Percentiles rank a stretch among this genome's conserved stretches.
Conservation (phyloP, 2,797 vertebrate genomes). For the Liasis olivaceus region DNA sequence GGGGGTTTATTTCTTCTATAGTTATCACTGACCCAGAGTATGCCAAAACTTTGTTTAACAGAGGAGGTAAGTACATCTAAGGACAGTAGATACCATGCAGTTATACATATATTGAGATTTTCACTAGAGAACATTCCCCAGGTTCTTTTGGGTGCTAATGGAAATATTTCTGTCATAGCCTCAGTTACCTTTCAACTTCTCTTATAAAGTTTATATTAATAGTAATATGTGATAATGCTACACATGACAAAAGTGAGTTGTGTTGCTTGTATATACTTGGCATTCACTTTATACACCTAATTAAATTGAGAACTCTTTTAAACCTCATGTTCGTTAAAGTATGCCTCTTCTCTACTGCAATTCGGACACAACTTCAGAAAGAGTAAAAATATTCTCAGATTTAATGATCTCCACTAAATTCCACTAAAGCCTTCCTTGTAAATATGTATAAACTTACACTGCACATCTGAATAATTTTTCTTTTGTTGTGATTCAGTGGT, state of each 20-base stretch:
- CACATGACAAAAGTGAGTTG: background rate
- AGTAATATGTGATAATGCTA: background rate
- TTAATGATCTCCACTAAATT: background rate
- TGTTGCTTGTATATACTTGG: background rate
- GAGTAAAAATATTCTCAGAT: background rate
- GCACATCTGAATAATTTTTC: background rate
- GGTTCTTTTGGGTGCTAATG: background rate
- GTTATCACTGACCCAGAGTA: slow-evolving; percentile 84
- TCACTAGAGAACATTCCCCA: background rate
- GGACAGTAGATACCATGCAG: background rate
- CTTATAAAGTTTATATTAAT: background rate
- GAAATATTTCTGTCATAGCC: background rate
- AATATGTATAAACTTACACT: background rate
- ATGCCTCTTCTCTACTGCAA: background rate
- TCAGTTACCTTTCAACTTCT: background rate
- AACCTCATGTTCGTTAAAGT: background rate
- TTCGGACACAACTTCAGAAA: background rate
- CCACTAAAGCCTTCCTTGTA: background rate
- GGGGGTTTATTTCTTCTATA: slow-evolving; percentile 72
- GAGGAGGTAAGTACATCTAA: slow-evolving; percentile 73
- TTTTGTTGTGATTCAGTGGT: background rate
- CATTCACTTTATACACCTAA: background rate
- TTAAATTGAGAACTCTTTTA: background rate
- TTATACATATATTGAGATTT: background rate
- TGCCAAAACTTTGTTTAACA: slow-evolving; percentile 77